Base-by-base conservation (phyloP, 2,797 vertebrate species). In the Fundulus diaphanus region DNA sequence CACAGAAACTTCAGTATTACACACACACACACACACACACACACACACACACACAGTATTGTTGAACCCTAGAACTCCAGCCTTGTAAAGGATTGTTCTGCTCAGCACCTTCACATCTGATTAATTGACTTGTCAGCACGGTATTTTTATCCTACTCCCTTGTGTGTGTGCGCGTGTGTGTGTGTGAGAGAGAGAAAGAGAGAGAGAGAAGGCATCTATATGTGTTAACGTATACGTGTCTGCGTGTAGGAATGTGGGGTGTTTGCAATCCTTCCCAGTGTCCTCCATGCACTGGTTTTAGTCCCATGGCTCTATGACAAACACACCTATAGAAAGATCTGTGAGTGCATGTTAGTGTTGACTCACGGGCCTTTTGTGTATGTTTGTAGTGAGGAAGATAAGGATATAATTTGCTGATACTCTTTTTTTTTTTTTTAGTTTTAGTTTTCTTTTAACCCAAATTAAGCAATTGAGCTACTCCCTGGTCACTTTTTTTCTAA, bases 71-170 rank as follows among this genome's bases (percentile, higher is more conserved):
- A 92, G 90, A 93, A 94, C 90, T 92, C 82, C 89, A 92, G 90
- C 92, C 93, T 91, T 92, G 93, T 93, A 95, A 93, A 91, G 93
- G 92, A 93, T 93, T 94, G 91, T 94, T 94, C 93, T 92, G 91
- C 89, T 92, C 92, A 94, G 94, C 94, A 96, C 94, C 95, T 95
- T 96, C 94, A 96, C 94, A 94, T 94, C 95, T 96, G 95, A 96
- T 96, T 96, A 96, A 96, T 96, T 95, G 95, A 96, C 94, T 95
- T 96, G 95, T 96, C 95, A 95, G 95, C 95, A 96, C 88, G 93
- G 95, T 96, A 96, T 96, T 96, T 96, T 95, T 95, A 95, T 96
- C 94, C 92, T 77, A 84, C 84, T 95, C 94, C 93, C 94, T 83
- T 88, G 93, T 93, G 93, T 90, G 65, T 7, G 75, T 84, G 15